Conservation (phyloP, 2,888 invertebrate genomes). For the Oscheius sp. region DNA sequence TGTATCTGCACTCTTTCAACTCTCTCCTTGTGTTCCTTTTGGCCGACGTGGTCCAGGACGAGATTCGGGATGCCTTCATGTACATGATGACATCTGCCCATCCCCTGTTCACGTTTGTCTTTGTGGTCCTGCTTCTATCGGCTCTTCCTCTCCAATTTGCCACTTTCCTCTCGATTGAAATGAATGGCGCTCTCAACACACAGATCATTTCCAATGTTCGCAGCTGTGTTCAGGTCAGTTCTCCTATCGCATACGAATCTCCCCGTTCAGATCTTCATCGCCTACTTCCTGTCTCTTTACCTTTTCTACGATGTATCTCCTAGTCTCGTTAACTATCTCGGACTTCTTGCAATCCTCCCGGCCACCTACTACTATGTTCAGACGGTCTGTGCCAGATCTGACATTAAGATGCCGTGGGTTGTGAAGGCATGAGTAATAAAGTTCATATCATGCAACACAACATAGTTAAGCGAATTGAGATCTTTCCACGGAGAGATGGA, state of each 20-base stretch:
- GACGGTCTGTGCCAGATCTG: not conserved
- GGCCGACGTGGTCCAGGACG: conserved; percentile 70
- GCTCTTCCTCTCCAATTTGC: conserved; percentile 54
- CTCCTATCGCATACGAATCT: not conserved
- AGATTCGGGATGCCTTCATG: conserved; percentile 72
- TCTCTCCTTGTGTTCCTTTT: conserved; percentile 68
- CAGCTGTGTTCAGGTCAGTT: conserved; percentile 57
- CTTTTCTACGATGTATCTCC: conserved; percentile 69
- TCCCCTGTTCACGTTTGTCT: conserved; percentile 60
- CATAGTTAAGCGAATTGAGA: conserved; percentile 1
- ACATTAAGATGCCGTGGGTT: conserved; percentile 31
- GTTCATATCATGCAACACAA: conserved; percentile 4
- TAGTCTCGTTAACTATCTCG: conserved; percentile 57
- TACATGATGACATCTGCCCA: conserved; percentile 69
- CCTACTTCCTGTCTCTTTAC: conserved; percentile 64
- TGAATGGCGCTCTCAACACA: conserved; percentile 57
- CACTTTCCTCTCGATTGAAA: conserved; percentile 55
- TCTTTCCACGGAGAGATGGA: not conserved
- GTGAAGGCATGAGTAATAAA: conserved; percentile 25
- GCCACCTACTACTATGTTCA: conserved; percentile 36
- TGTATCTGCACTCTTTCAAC: conserved; percentile 72
- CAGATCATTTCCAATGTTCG: conserved; percentile 63
- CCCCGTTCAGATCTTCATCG: conserved; percentile 57
- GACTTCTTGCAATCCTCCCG: conserved; percentile 43
- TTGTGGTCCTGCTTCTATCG: conserved; percentile 43